Base-by-base conservation (phyloP, 2,797 vertebrate genomes). In the Rhodeus uyekii region DNA sequence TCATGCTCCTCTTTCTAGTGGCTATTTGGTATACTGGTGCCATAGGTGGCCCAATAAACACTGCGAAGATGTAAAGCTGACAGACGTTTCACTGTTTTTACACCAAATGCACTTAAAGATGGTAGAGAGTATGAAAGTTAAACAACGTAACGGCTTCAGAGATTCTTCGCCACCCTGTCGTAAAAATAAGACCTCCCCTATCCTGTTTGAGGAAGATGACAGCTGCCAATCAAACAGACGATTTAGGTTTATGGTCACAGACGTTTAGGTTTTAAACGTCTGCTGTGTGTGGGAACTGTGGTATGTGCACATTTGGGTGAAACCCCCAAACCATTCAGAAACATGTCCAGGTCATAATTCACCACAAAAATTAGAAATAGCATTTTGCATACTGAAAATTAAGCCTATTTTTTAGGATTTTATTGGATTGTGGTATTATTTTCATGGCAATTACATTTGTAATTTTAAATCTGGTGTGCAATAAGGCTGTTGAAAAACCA, bases 31-130 rank as follows among this genome's bases (percentile, higher is more conserved):
- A 85, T 75, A 76, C 74, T 32, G 71, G 44, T 83, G 9, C 83
- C 85, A 87, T 89, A 91, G 90, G 92, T 91, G 91, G 90, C 81
- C 92, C 84, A 86, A 87, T 91, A 93, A 92, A 92, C 83, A 81
- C 63, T 78, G 86, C 86, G 81, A 87, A 86, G 84, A 89, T 82
- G 82, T 86, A 86, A 90, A 90, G 87, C 87, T 87, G 87, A 90
- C 87, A 90, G 84, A 67, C 83, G 72, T 78, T 3, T 73, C 29
- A 63, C 48, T 39, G 85, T 86, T 91, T 90, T 89, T 89, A 91
- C 36, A 29, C 63, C 84, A 89, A 82, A 34, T 78, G 81, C 83
- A 84, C 84, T 83, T 89, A 88, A 90, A 89, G 84, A 83, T 60
- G 34, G 76, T 72, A 72, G 78, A 90, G 75, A 72, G 79, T 83